Evolutionary conservation across 1,140 invertebrate species (phyloP).

Genomic region (Aculops lycopersici): DNA sequence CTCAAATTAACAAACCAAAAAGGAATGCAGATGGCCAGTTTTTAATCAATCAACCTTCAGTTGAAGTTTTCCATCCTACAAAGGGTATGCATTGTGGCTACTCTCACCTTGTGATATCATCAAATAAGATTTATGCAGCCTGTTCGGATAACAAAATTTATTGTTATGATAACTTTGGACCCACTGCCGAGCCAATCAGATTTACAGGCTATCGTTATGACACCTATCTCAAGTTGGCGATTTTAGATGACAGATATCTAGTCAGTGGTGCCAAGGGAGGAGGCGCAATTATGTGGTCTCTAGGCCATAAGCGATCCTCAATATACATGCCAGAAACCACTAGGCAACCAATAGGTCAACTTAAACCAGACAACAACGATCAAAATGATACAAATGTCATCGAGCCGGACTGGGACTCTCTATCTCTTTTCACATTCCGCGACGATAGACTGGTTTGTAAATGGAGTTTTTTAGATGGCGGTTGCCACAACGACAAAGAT

Average conservation of each 20-base stretch:
- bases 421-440: background rate
- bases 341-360: background rate
- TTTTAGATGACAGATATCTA: background rate
- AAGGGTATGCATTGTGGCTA: background rate
- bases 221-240: background rate
- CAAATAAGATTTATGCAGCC: background rate
- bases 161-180: background rate
- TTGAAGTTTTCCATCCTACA: background rate
- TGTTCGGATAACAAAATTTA: background rate
- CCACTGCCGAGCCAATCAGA: background rate
- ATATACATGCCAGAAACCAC: too few relatives aligned
- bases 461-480: too few relatives aligned
- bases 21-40: background rate
- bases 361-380: background rate
- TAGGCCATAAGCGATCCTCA: background rate
- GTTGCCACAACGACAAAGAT: too few relatives aligned
- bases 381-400: background rate
- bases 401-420: background rate
- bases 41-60: background rate
- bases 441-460: background rate
- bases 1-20: background rate
- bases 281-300: background rate
- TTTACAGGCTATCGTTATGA: background rate
- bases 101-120: background rate
- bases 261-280: background rate